Conservation (phyloP, 2,797 vertebrate genomes). For the Fratercula arctica region DNA sequence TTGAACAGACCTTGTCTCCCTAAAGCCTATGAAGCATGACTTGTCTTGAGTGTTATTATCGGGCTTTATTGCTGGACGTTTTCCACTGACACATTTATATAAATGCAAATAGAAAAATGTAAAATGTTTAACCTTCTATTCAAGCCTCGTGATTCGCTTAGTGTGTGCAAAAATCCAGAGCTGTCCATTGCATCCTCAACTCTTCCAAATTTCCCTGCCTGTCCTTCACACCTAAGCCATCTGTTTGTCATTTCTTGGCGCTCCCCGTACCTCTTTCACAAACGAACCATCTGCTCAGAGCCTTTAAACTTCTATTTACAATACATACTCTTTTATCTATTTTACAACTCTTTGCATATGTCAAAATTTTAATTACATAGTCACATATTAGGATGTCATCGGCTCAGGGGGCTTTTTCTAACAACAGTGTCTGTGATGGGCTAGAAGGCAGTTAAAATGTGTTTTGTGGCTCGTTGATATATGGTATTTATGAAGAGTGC, state of each 20-base stretch:
- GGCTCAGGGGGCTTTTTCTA: conserved; percentile 31
- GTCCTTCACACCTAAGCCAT: conserved; percentile 67
- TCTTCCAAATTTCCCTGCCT: conserved; percentile 38
- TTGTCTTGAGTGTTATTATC: not conserved
- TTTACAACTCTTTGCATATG: conserved; percentile 70
- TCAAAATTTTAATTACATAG: conserved; percentile 70
- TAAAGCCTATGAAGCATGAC: not conserved
- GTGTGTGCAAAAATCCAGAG: not conserved
- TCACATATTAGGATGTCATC: conserved; percentile 45
- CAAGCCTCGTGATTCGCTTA: not conserved
- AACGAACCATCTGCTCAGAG: conserved; percentile 73
- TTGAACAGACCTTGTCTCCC: not conserved
- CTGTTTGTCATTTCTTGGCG: conserved; percentile 67
- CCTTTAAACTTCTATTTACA: conserved; percentile 70
- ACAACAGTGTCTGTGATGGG: not conserved
- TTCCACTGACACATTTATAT: not conserved
- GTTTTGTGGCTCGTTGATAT: conserved; percentile 19
- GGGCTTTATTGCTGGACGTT: not conserved
- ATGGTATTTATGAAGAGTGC: conserved; percentile 52
- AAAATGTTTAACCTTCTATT: not conserved
- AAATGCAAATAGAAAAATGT: not conserved
- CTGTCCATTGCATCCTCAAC: not conserved
- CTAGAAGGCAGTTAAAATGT: conserved; percentile 23
- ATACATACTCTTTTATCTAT: conserved; percentile 53
- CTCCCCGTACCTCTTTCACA: conserved; percentile 60